Percentiles rank a stretch among this genome's conserved stretches.
These are phyloP conservation scores for Drosophila arawakana DNA, from an alignment of 1,140 invertebrate species.

Conservation along the genomic window DNA sequence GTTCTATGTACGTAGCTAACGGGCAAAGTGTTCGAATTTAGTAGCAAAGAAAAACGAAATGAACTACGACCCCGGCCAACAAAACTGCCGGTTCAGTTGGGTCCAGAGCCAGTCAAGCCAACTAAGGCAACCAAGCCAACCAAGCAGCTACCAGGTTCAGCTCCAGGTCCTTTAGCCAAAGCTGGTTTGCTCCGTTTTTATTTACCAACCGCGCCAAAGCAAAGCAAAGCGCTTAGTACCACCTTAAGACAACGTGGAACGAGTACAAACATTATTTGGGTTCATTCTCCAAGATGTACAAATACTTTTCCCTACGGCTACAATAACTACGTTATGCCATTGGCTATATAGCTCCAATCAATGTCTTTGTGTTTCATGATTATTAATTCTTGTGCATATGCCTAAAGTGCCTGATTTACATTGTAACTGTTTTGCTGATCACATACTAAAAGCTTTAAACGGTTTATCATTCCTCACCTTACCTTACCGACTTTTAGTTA, in stretches of 20 bases:
- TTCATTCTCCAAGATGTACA: constrained; percentile 38
- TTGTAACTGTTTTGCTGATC: background rate
- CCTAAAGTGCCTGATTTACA: background rate
- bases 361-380: constrained; percentile 9
- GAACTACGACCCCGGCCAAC: constrained; percentile 69
- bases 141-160: constrained; percentile 27
- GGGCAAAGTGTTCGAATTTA: constrained; percentile 81
- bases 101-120: constrained; percentile 38
- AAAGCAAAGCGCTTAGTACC: constrained; percentile 55
- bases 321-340: constrained; percentile 60
- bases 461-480: too few species aligned
- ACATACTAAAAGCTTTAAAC: too few species aligned
- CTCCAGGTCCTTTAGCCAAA: constrained; percentile 21
- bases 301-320: constrained; percentile 55
- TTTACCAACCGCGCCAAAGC: constrained; percentile 44
- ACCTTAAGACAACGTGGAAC: constrained; percentile 56
- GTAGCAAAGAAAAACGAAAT: constrained; percentile 79
- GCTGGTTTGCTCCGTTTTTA: constrained; percentile 28
- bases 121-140: constrained; percentile 14
- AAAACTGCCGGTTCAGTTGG: constrained; percentile 28
- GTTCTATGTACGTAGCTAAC: constrained; percentile 40
- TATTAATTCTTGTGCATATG: constrained; percentile 11
- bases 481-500: too few species aligned
- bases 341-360: constrained; percentile 17
- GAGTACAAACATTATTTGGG: constrained; percentile 50